These are phyloP conservation scores for Lapara coniferarum DNA, from an alignment of 2,888 invertebrate genomes.

Conservation along the genomic window DNA sequence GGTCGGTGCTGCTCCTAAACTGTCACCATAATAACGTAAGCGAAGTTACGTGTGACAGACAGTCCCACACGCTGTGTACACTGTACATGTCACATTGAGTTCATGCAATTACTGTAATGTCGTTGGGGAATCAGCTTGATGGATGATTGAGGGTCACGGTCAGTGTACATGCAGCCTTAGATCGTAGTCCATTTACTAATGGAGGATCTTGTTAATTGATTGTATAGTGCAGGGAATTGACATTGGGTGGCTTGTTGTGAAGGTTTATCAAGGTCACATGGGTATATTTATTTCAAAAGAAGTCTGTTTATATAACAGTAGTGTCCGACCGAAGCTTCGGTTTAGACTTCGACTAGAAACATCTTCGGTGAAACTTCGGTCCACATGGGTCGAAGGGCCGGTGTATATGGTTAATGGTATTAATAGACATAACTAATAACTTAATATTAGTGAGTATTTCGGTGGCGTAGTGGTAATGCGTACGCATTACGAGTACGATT, in stretches of 20 bases:
- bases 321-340: no score
- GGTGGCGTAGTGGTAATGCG: no score
- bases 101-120: conserved; percentile 11
- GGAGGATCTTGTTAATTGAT: neutral
- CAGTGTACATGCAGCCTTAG: neutral
- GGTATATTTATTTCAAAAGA: no score
- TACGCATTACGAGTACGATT: no score
- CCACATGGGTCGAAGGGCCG: no score
- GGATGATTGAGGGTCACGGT: neutral
- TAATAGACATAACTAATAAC: no score
- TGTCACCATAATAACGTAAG: neutral
- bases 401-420: no score
- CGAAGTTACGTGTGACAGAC: neutral
- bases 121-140: neutral
- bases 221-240: neutral
- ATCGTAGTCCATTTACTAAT: neutral
- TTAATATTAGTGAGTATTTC: no score
- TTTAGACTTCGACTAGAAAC: no score
- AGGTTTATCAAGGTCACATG: neutral
- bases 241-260: neutral
- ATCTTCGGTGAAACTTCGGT: no score
- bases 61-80: neutral
- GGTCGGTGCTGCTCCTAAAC: no score
- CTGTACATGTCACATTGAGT: neutral
- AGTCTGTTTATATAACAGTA: no score